These are phyloP conservation scores for Sturnus vulgaris DNA, from an alignment of 2,113 vertebrate species.

Conservation along the genomic window DNA sequence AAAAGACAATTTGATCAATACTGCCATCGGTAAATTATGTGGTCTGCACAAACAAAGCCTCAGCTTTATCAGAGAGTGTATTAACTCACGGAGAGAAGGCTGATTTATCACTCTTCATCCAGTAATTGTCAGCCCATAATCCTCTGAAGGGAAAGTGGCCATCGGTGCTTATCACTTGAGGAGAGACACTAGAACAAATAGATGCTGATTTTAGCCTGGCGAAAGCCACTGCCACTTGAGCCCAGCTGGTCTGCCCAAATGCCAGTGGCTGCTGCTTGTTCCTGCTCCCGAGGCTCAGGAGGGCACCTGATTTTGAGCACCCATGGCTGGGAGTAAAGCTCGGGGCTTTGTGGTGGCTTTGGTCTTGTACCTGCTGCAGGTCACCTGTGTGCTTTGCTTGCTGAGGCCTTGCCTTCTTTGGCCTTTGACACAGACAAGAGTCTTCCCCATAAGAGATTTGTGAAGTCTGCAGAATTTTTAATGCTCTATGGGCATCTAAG, in stretches of 20 bases:
- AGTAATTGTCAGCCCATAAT: not conserved
- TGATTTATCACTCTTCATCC: constrained; percentile 11
- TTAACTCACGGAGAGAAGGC: not conserved
- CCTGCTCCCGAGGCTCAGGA: not conserved
- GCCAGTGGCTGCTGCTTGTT: not conserved
- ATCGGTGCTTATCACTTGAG: not conserved
- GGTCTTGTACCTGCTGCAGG: not conserved
- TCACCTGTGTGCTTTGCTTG: not conserved
- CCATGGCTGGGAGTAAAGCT: not conserved
- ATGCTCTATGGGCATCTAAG: not conserved
- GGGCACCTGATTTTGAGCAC: not conserved
- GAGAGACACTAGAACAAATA: not conserved
- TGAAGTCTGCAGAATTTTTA: not conserved
- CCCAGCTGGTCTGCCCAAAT: not conserved
- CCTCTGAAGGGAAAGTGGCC: not conserved
- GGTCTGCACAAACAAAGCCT: not conserved
- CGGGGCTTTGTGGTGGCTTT: accelerated
- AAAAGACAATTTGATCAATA: not conserved
- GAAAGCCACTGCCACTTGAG: not conserved
- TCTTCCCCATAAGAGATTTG: not conserved
- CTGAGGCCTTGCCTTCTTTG: not conserved
- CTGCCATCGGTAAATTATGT: not conserved
- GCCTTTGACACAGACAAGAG: not conserved
- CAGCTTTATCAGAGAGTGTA: not conserved
- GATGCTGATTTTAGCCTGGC: not conserved